phyloP scores from a whole-genome alignment of 2,888 invertebrate species.

The Cistogaster globosa region DNA sequence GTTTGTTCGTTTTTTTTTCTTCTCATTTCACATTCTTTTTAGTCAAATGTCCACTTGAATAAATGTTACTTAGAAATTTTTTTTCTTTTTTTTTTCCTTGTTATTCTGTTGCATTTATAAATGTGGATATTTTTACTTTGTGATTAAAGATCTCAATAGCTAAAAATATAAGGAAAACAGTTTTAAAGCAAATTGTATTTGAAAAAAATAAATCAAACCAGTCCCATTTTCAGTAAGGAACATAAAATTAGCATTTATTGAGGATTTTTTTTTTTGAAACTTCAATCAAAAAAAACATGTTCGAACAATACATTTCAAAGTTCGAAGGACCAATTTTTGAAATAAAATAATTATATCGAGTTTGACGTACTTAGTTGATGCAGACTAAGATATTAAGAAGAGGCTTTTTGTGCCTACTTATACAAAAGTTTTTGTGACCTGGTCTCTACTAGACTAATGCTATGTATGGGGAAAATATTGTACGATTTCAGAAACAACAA shows the following conservation, averaged over 20 bases:
- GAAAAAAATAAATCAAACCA: neutral
- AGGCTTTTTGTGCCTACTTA: too few relatives aligned
- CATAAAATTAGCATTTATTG: neutral
- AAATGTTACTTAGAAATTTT: conserved; percentile 57
- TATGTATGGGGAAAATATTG: too few relatives aligned
- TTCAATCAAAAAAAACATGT: too few relatives aligned
- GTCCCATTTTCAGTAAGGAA: neutral
- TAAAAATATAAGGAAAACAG: conserved; percentile 38
- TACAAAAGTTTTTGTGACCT: too few relatives aligned
- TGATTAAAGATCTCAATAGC: conserved; percentile 52
- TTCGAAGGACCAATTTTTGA: too few relatives aligned
- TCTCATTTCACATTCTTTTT: conserved; percentile 36
- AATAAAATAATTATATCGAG: too few relatives aligned
- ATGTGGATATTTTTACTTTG: conserved; percentile 42
- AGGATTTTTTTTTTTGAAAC: too few relatives aligned
- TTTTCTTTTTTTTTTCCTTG: neutral
- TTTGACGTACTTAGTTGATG: too few relatives aligned
- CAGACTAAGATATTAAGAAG: too few relatives aligned
- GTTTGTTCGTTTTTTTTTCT: neutral
- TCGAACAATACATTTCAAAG: too few relatives aligned
- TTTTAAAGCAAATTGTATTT: conserved; percentile 12
- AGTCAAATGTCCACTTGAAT: conserved; percentile 65
- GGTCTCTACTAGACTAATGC: too few relatives aligned
- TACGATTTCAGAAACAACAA: too few relatives aligned
- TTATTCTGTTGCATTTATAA: conserved; percentile 26